Evolutionary conservation across 35 echinoderm and acorn worm species (phyloP), one percentile per base, ranked within the genome.

Genomic region (Stichopus chloronotus): DNA sequence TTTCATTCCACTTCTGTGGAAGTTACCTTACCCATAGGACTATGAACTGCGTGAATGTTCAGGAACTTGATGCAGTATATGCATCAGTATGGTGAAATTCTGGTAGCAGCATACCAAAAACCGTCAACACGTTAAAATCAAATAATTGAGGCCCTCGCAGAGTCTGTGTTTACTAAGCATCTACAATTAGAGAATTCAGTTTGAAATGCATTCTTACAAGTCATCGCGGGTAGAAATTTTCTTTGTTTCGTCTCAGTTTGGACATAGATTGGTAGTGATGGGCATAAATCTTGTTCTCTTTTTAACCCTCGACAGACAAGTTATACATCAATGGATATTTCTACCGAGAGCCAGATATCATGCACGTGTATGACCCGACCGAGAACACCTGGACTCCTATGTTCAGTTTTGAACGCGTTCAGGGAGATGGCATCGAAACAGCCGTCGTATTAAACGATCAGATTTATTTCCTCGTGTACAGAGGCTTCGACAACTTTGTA

Each of bases 281-380:
- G 30, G 30, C 30, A 43, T 43, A 43, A 43, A 43, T 74, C 59
- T 74, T 74, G 17, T 14, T 74, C 30, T 74, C 2, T 74, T 91
- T 77, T 14, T 76, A 5, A 54, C 16, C 2, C 21, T 81, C 23
- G 2, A 84, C 58, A 90, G 94, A 92, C 4, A 99, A 96, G 54
- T 81, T 99, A 2, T 99, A 96, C 65, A 94, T 99, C 43, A 99
- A 96, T 76, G 97, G 97, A 9, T 99, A 99, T 60, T 99, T 99
- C 94, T 99, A 92, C 80, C 91, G 97, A 6, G 97, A 99, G 79
- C 97, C 97, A 21, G 97, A 99, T 30, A 95, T 99, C 72, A 95
- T 99, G 81, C 95, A 99, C 58, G 96, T 95, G 76, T 99, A 96
- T 90, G 95, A 99, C 92, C 94, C 93, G 8, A 52, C 90, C 52